Conservation (phyloP, 2,797 vertebrate species). For the Lophotriccus pileatus region DNA sequence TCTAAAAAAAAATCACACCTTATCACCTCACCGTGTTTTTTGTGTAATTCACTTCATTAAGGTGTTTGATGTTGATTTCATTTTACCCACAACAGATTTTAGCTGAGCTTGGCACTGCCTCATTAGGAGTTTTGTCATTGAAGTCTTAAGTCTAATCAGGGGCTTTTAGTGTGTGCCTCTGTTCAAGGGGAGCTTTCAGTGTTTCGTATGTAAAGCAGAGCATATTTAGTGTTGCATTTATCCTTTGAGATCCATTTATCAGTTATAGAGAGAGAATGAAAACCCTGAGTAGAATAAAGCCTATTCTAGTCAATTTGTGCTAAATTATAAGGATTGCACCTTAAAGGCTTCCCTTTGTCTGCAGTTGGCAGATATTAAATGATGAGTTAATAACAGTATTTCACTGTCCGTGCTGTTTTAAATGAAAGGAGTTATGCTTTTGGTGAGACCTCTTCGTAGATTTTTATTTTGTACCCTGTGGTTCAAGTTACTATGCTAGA, state of each 20-base stretch:
- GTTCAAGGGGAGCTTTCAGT: background rate
- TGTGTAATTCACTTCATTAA: background rate
- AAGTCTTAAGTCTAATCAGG: background rate
- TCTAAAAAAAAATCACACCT: background rate
- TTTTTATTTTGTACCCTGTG: background rate
- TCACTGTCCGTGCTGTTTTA: background rate
- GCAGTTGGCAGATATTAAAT: background rate
- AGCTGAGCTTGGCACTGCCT: background rate
- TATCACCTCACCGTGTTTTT: background rate
- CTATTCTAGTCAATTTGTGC: background rate
- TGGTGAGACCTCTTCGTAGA: background rate
- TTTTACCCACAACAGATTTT: background rate
- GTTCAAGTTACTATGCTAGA: background rate
- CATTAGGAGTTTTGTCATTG: background rate
- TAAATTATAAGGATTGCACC: background rate
- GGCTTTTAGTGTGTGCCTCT: background rate
- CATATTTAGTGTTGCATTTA: background rate
- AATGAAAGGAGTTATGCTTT: background rate
- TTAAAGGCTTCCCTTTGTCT: background rate
- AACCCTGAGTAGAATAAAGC: background rate
- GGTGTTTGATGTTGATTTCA: background rate
- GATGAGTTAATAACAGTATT: background rate
- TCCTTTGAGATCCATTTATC: constrained; percentile 1
- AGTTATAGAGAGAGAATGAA: background rate
- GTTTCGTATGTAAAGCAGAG: background rate